phyloP scores from a whole-genome alignment of 2,797 vertebrate species.

The Sternarchorhynchus goeldii region DNA sequence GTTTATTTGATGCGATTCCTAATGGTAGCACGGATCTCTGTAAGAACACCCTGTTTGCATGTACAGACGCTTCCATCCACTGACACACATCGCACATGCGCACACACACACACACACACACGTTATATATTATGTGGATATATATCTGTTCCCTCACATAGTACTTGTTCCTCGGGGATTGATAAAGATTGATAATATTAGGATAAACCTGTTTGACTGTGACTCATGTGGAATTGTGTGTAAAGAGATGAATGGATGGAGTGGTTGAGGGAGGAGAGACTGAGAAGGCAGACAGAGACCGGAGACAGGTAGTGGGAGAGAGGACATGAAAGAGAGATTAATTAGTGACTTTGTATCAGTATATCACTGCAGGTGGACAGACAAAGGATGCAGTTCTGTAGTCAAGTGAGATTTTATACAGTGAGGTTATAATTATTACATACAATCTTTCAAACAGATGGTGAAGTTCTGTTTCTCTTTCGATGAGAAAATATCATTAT shows the following conservation, averaged over 20 bases:
- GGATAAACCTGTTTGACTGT: neutral
- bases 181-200: neutral
- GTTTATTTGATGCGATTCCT: constrained; percentile 53
- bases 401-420: constrained; percentile 42
- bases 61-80: constrained; percentile 27
- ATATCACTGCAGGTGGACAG: constrained; percentile 32
- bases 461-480: neutral
- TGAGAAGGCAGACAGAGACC: constrained; percentile 14
- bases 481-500: constrained; percentile 16
- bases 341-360: constrained; percentile 40
- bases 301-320: constrained; percentile 12
- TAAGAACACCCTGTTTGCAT: constrained; percentile 51
- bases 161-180: neutral
- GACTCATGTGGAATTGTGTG: constrained; percentile 16
- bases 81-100: constrained; percentile 15
- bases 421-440: constrained; percentile 39
- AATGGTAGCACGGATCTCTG: constrained; percentile 47
- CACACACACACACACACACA: too few relatives aligned
- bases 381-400: constrained; percentile 31
- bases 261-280: constrained; percentile 7
- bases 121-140: too few relatives aligned
- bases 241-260: constrained; percentile 16
- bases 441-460: constrained; percentile 7
- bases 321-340: constrained; percentile 29
- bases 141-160: too few relatives aligned